Conservation (phyloP, 2,797 vertebrate genomes). For the Acomys russatus region DNA sequence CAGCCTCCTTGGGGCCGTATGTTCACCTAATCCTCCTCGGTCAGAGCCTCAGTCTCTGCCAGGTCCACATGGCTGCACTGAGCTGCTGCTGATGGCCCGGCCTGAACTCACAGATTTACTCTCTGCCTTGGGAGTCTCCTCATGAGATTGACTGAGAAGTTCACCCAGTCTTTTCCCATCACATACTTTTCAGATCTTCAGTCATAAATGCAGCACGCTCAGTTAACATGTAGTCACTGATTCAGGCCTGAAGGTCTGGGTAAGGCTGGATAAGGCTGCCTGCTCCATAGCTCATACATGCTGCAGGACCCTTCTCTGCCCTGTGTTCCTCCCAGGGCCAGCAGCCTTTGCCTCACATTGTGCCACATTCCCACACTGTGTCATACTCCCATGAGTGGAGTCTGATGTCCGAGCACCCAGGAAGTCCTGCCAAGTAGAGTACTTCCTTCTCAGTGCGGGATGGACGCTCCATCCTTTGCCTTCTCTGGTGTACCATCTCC, state of each 20-base stretch:
- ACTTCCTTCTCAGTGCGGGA: background rate
- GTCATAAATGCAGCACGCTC: background rate
- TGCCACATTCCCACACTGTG: no score
- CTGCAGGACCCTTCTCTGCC: background rate
- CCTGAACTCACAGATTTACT: background rate
- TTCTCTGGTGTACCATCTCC: background rate
- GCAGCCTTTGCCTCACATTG: background rate
- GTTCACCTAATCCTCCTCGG: background rate
- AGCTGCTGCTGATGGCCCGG: background rate
- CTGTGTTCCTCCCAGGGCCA: no score
- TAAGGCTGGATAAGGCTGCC: background rate
- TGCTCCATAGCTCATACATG: background rate
- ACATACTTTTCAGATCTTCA: background rate
- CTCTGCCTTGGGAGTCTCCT: background rate
- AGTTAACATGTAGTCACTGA: background rate
- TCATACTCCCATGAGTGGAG: rapidly evolving
- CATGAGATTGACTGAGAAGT: background rate
- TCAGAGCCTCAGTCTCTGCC: background rate
- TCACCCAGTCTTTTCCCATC: background rate
- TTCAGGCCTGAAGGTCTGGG: background rate
- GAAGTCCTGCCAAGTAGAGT: background rate
- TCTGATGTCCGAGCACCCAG: no score
- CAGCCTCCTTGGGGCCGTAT: background rate
- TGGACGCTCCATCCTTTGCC: rapidly evolving
- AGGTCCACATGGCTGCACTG: background rate